Base-by-base conservation (phyloP, 2,797 vertebrate genomes). In the Rhinichthys osculus region DNA sequence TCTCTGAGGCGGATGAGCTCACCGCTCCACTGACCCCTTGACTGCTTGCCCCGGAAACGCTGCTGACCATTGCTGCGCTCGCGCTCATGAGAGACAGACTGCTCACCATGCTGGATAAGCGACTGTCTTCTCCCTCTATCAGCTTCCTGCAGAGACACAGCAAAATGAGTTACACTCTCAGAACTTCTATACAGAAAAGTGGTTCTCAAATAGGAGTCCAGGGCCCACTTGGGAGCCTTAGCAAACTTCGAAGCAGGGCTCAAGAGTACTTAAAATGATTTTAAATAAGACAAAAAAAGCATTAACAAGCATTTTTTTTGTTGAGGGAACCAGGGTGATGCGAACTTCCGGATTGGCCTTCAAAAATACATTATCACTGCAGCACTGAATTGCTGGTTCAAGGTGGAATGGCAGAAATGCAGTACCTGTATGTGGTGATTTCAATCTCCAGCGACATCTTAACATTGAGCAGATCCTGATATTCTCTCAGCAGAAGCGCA, bases 381-480 rank as follows among this genome's bases (percentile, higher is more conserved):
- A 64, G 59, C 62, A 64, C 5, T 14, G 19, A 4, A n/a, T 38
- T n/a, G 33, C 3, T 77, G 0, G 0, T 77, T 78, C 1, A 5
- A n/a, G 13, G 13, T 78, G 35, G 14, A 38, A n/a, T 40, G 23
- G 54, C 23, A 78, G 35, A n/a, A n/a, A 4, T 42, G 23, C 13
- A 27, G 76, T 87, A 96, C 95, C 95, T 96, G 92, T 96, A 96
- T 82, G 96, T 95, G 87, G 90, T 92, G 87, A 96, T 96, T 91
- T 96, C 95, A 83, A 96, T 93, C 87, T 96, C 96, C 67, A 96
- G 90, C 42, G 95, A 92, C 96, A 96, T 96, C 90, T 96, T 96
- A 8, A 93, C 80, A 33, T 96, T 96, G 14, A 96, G 93, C 50
- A 96, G 92, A 11, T 95, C 93, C 90, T 96, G 96, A 89, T 97